These are phyloP conservation scores for Balaenoptera acutorostrata DNA, from an alignment of 2,113 vertebrate species.

Conservation along the genomic window DNA sequence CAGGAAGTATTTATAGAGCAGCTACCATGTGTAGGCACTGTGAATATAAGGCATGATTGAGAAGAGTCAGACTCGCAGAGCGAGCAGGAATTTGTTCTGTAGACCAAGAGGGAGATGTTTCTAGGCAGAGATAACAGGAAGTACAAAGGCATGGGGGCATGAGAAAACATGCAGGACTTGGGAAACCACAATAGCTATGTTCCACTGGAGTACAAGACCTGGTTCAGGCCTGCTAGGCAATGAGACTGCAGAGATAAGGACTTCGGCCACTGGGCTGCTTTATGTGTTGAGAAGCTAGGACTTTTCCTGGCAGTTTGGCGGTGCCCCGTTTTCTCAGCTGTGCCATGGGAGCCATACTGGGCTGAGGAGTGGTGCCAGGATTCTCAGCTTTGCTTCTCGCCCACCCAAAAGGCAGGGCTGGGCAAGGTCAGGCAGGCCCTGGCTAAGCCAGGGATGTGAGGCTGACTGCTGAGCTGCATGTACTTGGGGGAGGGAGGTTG, in stretches of 20 bases:
- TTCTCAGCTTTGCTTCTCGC: not conserved
- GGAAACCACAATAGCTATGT: not conserved
- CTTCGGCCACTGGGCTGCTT: not conserved
- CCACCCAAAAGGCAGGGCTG: not conserved
- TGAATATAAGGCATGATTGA: not conserved
- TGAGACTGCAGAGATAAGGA: not conserved
- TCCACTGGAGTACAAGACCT: not conserved
- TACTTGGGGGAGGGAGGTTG: constrained; percentile 55
- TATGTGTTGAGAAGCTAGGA: not conserved
- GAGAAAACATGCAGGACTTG: not conserved
- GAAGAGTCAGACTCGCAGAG: not conserved
- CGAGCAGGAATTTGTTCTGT: not conserved
- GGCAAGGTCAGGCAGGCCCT: not conserved
- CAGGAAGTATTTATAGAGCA: not conserved
- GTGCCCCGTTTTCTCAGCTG: not conserved
- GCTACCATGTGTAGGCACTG: not conserved
- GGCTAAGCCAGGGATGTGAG: not conserved
- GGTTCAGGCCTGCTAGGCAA: not conserved
- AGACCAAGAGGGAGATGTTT: not conserved
- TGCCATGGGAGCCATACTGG: not conserved
- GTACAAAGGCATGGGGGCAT: not conserved
- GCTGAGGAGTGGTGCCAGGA: not conserved
- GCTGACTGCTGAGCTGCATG: constrained; percentile 53
- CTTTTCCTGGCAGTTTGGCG: not conserved
- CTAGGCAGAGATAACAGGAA: not conserved